phyloP scores from a whole-genome alignment of 2,888 invertebrate species.

The Asteroscopus sphinx region DNA sequence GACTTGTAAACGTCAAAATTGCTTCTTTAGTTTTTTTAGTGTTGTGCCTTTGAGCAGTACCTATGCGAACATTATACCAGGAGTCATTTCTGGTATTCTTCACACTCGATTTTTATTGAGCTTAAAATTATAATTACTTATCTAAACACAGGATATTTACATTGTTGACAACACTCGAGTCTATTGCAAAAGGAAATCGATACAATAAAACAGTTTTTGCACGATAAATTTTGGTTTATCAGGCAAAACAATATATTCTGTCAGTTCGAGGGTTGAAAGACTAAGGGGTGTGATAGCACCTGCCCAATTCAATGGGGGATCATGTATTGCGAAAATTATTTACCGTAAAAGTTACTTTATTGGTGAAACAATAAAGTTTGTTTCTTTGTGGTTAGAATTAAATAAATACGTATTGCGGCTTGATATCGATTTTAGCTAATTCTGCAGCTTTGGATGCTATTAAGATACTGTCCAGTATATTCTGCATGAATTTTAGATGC shows the following conservation, averaged over 20 bases:
- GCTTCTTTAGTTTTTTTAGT: conserved; percentile 13
- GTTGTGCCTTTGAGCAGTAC: neutral
- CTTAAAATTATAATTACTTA: too few species aligned
- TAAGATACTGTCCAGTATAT: neutral
- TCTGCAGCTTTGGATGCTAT: conserved; percentile 9
- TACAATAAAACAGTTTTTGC: conserved; percentile 47
- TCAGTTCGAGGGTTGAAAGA: conserved; percentile 31
- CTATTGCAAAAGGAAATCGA: conserved; percentile 11
- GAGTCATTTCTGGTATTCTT: too few species aligned
- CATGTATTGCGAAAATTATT: conserved; percentile 28
- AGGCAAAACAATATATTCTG: conserved; percentile 35
- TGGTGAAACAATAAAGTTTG: neutral
- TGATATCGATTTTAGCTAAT: conserved; percentile 48
- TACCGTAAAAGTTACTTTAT: conserved; percentile 31
- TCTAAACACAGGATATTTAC: too few species aligned
- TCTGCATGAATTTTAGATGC: neutral
- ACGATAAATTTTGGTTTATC: conserved; percentile 38
- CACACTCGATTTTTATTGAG: too few species aligned
- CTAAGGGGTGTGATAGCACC: conserved; percentile 48
- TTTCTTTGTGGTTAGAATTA: conserved; percentile 11
- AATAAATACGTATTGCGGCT: conserved; percentile 19
- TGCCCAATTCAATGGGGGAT: conserved; percentile 48
- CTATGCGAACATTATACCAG: too few species aligned
- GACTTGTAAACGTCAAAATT: conserved; percentile 34
- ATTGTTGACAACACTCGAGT: conserved; percentile 19